phyloP scores from a whole-genome alignment of 2,888 invertebrate species.

The Dynastes maya region DNA sequence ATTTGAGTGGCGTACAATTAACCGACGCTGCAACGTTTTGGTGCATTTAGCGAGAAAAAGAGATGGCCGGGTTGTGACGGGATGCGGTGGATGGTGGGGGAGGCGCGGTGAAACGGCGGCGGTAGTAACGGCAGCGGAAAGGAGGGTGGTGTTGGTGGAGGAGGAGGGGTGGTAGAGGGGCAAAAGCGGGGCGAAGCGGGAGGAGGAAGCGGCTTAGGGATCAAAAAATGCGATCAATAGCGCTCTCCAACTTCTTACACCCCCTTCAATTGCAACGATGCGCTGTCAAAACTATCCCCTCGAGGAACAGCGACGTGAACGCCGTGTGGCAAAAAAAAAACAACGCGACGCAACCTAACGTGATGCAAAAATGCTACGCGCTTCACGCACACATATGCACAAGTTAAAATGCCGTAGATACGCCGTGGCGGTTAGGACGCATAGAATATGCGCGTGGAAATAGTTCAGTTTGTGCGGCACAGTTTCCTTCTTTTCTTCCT shows the following conservation, averaged over 20 bases:
- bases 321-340: constrained; percentile 26
- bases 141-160: constrained; percentile 22
- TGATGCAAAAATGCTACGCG: constrained; percentile 20
- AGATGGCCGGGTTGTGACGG: constrained; percentile 42
- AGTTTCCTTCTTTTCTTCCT: too few relatives aligned
- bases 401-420: too few relatives aligned
- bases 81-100: constrained; percentile 50
- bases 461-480: too few relatives aligned
- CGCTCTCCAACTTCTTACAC: constrained; percentile 69
- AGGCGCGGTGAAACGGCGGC: constrained; percentile 57
- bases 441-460: too few relatives aligned
- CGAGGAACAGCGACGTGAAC: constrained; percentile 46
- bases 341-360: constrained; percentile 41
- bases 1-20: constrained; percentile 56
- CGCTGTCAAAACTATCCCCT: constrained; percentile 70
- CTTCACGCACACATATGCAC: too few relatives aligned
- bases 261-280: constrained; percentile 70
- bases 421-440: too few relatives aligned
- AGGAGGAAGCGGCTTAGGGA: constrained; percentile 67
- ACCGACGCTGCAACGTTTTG: constrained; percentile 60
- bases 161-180: constrained; percentile 52
- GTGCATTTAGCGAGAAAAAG: constrained; percentile 59
- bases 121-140: constrained; percentile 52
- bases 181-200: constrained; percentile 59
- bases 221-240: constrained; percentile 73